These are phyloP conservation scores for Troides oblongomaculatus DNA, from an alignment of 2,888 invertebrate genomes.

Conservation along the genomic window DNA sequence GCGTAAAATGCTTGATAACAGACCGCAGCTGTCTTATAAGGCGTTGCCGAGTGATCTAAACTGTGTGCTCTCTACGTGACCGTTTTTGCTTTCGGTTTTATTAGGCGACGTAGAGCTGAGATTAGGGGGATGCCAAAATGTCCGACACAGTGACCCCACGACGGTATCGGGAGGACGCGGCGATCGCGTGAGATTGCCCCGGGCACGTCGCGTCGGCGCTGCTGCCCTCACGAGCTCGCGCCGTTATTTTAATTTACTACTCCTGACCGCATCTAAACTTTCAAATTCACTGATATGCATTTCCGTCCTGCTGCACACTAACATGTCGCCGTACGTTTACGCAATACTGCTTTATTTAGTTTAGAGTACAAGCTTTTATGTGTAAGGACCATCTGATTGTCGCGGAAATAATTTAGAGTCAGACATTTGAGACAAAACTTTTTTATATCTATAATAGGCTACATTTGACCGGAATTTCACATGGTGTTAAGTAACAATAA, in stretches of 20 bases:
- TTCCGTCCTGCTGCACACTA: conserved; percentile 17
- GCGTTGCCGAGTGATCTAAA: conserved; percentile 25
- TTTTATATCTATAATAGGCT: neutral
- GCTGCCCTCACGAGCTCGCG: conserved; percentile 45
- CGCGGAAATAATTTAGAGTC: neutral
- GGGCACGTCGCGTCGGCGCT: conserved; percentile 49
- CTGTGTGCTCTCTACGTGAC: conserved; percentile 43
- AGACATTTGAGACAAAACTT: neutral
- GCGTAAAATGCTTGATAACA: conserved; percentile 20
- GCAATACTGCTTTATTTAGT: conserved; percentile 7
- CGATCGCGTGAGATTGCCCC: conserved; percentile 68
- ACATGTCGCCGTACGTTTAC: conserved; percentile 8
- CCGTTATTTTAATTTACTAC: conserved; percentile 46
- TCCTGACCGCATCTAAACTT: conserved; percentile 34
- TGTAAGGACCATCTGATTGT: neutral
- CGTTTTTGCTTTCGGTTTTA: conserved; percentile 43
- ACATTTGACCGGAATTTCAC: too few relatives aligned
- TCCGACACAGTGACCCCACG: conserved; percentile 64
- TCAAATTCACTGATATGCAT: conserved; percentile 29
- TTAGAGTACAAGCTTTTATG: neutral
- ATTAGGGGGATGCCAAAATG: conserved; percentile 48
- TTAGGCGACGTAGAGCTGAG: conserved; percentile 45
- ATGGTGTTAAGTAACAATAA: too few relatives aligned
- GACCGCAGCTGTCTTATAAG: conserved; percentile 24
- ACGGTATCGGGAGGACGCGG: conserved; percentile 47